phyloP scores from a whole-genome alignment of 2,888 invertebrate species.

The Drosophila niveifrons region DNA sequence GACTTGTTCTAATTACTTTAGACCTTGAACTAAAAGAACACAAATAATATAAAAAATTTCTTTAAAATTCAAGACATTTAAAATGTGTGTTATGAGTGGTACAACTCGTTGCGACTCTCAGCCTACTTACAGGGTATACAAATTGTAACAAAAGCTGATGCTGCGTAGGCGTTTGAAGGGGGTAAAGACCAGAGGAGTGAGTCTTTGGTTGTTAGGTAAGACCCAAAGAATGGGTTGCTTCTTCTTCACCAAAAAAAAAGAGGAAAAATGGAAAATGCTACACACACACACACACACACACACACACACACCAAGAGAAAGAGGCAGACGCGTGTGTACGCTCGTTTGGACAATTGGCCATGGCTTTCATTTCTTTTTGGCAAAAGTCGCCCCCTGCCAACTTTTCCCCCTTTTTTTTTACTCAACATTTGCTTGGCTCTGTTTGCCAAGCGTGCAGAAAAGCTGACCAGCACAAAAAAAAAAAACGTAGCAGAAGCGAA shows the following conservation, averaged over 20 bases:
- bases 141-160: constrained; percentile 59
- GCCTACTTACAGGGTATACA: constrained; percentile 46
- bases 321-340: constrained; percentile 26
- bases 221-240: constrained; percentile 57
- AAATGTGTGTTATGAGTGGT: too few relatives aligned
- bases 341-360: constrained; percentile 69
- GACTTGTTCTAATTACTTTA: too few relatives aligned
- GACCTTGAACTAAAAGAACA: too few relatives aligned
- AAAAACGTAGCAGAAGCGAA: neutral
- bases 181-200: neutral
- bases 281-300: constrained; percentile 36
- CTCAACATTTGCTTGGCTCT: constrained; percentile 14
- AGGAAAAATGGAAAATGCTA: constrained; percentile 57
- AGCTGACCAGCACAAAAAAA: constrained; percentile 79
- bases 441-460: constrained; percentile 76
- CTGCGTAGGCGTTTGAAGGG: constrained; percentile 40
- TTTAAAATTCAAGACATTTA: too few relatives aligned
- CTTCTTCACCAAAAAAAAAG: constrained; percentile 46
- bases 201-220: constrained; percentile 48
- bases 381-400: constrained; percentile 4
- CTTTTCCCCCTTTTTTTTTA: neutral
- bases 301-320: constrained; percentile 28
- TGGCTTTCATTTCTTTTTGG: constrained; percentile 47
- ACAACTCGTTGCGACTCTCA: too few relatives aligned
- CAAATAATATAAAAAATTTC: too few relatives aligned